Base-by-base conservation (phyloP, 2,797 vertebrate genomes). In the Knipowitschia caucasica region DNA sequence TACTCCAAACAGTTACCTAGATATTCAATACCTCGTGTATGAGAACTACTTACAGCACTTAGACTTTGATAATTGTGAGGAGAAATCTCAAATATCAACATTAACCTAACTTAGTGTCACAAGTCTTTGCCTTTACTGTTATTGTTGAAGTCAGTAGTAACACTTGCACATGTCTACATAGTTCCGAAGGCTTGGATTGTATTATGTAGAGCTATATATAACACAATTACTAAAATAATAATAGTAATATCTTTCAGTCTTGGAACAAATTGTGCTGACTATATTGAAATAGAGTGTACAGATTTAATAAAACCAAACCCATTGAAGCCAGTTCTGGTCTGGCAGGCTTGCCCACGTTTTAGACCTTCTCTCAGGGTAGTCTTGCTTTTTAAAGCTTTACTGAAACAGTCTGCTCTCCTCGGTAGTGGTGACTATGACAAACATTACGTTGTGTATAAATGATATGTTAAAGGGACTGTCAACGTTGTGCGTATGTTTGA, bases 321-420 rank as follows among this genome's bases (percentile, higher is more conserved):
- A 82, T 82, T 77, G 68, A 76, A 88, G 87, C 88, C 87, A 88
- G 86, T 83, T 83, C 71, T 81, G 71, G 76, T 91, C 86, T 90
- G 88, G 84, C 82, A 86, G 85, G 89, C 89, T 90, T 84, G 87
- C 88, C 89, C 90, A 85, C 65, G 31, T 89, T 88, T 84, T 91
- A 90, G 88, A 89, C 76, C 84, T 91, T 91, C 84, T 91, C 90
- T 92, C 91, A 91, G 91, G 90, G 89, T 91, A 90, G 89, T 90
- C 89, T 87, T 86, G 86, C 88, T 89, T 90, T 82, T 86, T 86
- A 86, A 88, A 91, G 88, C 88, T 91, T 90, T 89, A 90, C 85
- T 84, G 73, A 86, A 89, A 82, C 81, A 81, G 83, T 88, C 40
- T 82, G 78, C 81, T 85, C 81, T 78, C 82, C 78, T 86, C 78